A percentile compares a stretch with the other conserved stretches of the same genome.
Evolutionary conservation across 2,888 invertebrate genomes (phyloP).

Genomic region (Callyntrura guangdongensis): DNA sequence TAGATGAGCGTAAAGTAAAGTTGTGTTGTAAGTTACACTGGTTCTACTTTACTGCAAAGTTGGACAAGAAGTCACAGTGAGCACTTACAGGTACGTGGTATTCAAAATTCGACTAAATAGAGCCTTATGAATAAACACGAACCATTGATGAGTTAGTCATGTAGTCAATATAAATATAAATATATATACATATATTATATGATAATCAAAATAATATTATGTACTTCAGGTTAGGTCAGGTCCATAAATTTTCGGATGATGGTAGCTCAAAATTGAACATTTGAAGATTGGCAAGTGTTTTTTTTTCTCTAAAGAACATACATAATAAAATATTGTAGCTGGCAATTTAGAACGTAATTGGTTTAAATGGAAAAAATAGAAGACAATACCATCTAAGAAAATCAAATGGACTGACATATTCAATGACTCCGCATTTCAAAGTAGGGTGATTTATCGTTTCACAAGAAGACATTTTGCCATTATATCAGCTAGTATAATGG

Average conservation of each 20-base stretch:
- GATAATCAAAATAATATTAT: background rate
- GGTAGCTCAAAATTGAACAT: slow-evolving; percentile 3
- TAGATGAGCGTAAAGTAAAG: too few species aligned
- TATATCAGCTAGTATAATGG: background rate
- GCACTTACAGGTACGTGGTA: too few species aligned
- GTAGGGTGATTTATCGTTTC: slow-evolving; percentile 19
- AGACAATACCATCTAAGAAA: slow-evolving; percentile 35
- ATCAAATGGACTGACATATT: slow-evolving; percentile 44
- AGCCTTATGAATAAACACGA: background rate
- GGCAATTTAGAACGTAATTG: background rate
- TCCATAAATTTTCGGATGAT: slow-evolving; percentile 30
- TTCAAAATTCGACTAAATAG: too few species aligned
- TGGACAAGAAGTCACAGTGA: too few species aligned
- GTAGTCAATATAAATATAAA: background rate
- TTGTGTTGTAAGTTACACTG: too few species aligned
- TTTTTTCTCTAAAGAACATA: background rate
- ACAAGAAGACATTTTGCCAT: background rate
- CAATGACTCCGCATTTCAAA: slow-evolving; percentile 50
- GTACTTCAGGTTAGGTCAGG: slow-evolving; percentile 24
- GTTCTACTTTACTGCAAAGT: too few species aligned
- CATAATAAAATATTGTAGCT: background rate
- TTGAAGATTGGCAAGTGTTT: slow-evolving; percentile 8
- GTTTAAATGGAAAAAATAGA: background rate
- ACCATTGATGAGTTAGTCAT: background rate
- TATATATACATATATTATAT: background rate